Percentiles rank a stretch among this genome's conserved stretches.
Evolutionary conservation across 2,797 vertebrate genomes (phyloP).

Genomic region (Protonibea diacanthus): DNA sequence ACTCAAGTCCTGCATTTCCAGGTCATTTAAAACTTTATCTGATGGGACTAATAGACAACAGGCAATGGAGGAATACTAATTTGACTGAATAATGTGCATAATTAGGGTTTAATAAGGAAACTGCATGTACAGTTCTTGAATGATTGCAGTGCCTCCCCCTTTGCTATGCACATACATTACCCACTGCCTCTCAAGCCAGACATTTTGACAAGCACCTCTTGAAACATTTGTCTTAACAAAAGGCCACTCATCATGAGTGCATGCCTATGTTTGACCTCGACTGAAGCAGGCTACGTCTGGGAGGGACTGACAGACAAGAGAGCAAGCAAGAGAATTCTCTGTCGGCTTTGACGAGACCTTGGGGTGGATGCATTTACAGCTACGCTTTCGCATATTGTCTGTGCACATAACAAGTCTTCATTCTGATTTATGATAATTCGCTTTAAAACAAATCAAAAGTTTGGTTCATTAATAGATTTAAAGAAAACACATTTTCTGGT

Average conservation of each 20-base stretch:
- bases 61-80: constrained; percentile 68
- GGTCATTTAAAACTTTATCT: constrained; percentile 74
- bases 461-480: background rate
- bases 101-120: constrained; percentile 72
- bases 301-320: constrained; percentile 22
- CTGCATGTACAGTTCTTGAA: constrained; percentile 43
- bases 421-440: background rate
- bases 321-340: constrained; percentile 27
- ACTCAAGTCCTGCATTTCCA: constrained; percentile 58
- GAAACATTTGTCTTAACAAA: constrained; percentile 70
- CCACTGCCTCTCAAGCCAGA: constrained; percentile 47
- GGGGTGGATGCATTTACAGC: constrained; percentile 25
- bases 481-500: background rate
- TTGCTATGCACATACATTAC: constrained; percentile 69
- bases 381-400: constrained; percentile 35
- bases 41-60: constrained; percentile 69
- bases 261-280: constrained; percentile 63
- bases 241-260: constrained; percentile 60
- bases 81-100: constrained; percentile 74
- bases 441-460: constrained; percentile 7
- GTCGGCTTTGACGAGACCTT: constrained; percentile 4
- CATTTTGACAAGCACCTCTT: constrained; percentile 69
- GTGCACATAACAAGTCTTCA: background rate
- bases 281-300: constrained; percentile 35
- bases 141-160: constrained; percentile 48